Conservation (phyloP, 1,140 invertebrate genomes). For the Reticulitermes speratus region DNA sequence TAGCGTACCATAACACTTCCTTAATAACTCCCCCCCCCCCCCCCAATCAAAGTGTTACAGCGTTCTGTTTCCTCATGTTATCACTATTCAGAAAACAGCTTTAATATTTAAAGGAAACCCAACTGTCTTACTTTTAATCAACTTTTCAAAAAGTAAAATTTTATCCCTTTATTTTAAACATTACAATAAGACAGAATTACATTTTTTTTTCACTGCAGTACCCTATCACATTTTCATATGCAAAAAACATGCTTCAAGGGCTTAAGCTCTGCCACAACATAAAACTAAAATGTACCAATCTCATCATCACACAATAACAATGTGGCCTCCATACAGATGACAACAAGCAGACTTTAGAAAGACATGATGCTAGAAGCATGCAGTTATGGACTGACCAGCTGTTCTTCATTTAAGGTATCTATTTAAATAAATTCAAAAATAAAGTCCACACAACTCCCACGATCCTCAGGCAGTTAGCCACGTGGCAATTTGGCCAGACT, state of each 20-base stretch:
- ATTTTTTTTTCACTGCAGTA: no score
- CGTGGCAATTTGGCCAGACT: conserved; percentile 9
- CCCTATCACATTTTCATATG: no score
- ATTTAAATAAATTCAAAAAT: conserved; percentile 14
- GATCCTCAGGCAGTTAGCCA: conserved; percentile 1
- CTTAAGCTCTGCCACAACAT: background rate
- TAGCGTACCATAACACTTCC: background rate
- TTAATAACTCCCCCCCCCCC: background rate
- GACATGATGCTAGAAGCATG: background rate
- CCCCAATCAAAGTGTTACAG: background rate
- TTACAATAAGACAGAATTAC: no score
- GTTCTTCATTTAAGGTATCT: background rate
- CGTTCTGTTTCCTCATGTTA: background rate
- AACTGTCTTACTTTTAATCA: background rate
- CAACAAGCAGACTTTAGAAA: background rate
- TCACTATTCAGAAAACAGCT: background rate
- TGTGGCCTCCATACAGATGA: background rate
- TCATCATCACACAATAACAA: background rate
- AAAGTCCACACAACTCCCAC: background rate
- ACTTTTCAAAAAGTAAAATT: background rate
- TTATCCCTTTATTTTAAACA: background rate
- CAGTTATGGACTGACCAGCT: background rate
- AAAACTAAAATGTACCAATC: conserved; percentile 3
- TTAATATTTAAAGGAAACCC: background rate
- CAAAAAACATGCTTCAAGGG: background rate